These are phyloP conservation scores for Helleia helle DNA, from an alignment of 2,888 invertebrate species.

Conservation along the genomic window DNA sequence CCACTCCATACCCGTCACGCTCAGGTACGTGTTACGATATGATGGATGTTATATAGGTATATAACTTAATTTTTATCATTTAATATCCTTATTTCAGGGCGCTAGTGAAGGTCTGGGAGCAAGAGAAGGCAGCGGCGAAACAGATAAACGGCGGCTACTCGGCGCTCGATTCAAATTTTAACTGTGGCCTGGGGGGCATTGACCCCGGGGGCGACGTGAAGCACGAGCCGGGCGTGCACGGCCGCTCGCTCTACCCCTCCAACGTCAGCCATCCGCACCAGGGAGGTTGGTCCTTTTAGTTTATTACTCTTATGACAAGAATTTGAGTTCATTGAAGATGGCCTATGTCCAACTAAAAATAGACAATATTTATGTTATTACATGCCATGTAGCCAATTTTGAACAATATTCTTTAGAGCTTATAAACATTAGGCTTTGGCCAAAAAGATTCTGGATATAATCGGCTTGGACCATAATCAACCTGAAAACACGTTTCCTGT, in stretches of 20 bases:
- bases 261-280: slow-evolving; percentile 53
- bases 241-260: slow-evolving; percentile 45
- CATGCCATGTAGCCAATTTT: too few species aligned
- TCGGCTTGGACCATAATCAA: too few species aligned
- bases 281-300: slow-evolving; percentile 49
- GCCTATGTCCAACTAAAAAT: too few species aligned
- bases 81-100: slow-evolving; percentile 65
- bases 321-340: too few species aligned
- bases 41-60: too few species aligned
- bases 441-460: too few species aligned
- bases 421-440: too few species aligned
- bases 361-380: too few species aligned
- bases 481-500: too few species aligned
- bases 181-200: slow-evolving; percentile 78
- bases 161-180: slow-evolving; percentile 74
- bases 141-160: slow-evolving; percentile 70
- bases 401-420: too few species aligned
- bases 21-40: slow-evolving; percentile 77
- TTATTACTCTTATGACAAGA: too few species aligned
- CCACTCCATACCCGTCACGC: slow-evolving; percentile 93
- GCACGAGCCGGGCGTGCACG: slow-evolving; percentile 57
- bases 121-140: slow-evolving; percentile 76
- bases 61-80: too few species aligned
- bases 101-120: slow-evolving; percentile 89
- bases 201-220: slow-evolving; percentile 77